Evolutionary conservation across 2,113 vertebrate genomes (phyloP), one percentile per base, ranked within the genome.

Genomic region (Copsychus sechellarum): DNA sequence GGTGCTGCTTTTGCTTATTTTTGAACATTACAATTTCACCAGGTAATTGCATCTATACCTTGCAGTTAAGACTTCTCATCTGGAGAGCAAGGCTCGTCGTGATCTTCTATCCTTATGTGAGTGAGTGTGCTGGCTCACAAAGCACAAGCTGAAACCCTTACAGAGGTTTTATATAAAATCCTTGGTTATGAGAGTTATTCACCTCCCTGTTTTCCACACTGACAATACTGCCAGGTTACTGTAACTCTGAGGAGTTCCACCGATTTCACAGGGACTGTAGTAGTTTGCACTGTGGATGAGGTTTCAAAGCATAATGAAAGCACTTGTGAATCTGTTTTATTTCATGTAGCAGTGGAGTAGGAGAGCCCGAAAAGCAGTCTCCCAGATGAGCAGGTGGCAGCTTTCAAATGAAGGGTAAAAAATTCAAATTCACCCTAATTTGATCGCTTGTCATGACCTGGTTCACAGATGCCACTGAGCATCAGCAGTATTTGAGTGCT

Each of bases 301-400:
- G 53, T 91, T 95, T 95, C 84, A 89, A 90, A 94, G 94, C 36
- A 16, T 58, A 72, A 67, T 42, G 66, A 86, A 78, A 71, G 53
- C 48, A 48, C 48, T 86, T 23, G 77, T 53, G 70, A 93, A 67
- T 79, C 74, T 80, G 65, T 64, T 92, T 90, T 76, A 42, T 78
- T 88, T 94, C 45, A 45, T 28, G 31, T 76, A 60, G 81, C 61
- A 29, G 23, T 26, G 53, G 70, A 71, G 34, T 65, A 43, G 48
- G 38, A 88, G 34, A 80, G 28, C 34, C 66, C 80, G 70, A 65
- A 83, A 90, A 73, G n/a, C 81, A 57, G 29, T 34, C 12, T 87
- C 36, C 45, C 42, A 53, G 20, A 48, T 80, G 54, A 72, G 66
- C 79, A 77, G 81, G 96, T 90, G 85, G 50, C 67, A 94, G 76